Conservation (phyloP, 2,797 vertebrate species). For the Lutjanus argentimaculatus region DNA sequence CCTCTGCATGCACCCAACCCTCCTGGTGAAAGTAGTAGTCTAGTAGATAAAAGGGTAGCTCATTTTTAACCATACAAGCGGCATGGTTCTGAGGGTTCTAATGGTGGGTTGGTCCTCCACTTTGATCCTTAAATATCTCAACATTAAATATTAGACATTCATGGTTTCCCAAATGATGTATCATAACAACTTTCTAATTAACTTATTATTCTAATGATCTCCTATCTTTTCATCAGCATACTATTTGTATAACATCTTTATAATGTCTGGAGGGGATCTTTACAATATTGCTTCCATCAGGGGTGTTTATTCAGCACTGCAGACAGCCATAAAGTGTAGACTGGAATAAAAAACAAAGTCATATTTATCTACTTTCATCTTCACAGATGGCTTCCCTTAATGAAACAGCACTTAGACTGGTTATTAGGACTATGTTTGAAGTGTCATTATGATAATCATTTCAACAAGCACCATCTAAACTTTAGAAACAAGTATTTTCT, state of each 20-base stretch:
- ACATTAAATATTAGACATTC: not conserved
- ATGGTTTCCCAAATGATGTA: not conserved
- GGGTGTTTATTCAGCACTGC: not conserved
- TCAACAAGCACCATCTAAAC: not conserved
- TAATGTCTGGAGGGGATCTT: not conserved
- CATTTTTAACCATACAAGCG: not conserved
- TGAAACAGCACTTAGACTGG: not conserved
- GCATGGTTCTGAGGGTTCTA: not conserved
- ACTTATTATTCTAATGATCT: not conserved
- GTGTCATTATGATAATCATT: not conserved
- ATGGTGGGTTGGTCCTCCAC: not conserved
- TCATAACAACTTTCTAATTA: not conserved
- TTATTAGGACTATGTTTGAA: not conserved
- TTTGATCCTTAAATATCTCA: not conserved
- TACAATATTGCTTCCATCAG: not conserved
- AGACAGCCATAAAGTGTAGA: not conserved
- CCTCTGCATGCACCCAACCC: too few species aligned
- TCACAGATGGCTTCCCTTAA: not conserved
- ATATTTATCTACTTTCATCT: not conserved
- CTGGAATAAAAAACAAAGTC: constrained; percentile 11
- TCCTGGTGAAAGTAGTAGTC: not conserved
- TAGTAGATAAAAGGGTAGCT: not conserved
- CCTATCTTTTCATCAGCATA: not conserved
- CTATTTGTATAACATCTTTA: too few species aligned
- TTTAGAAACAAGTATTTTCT: not conserved